Conservation (phyloP, 1,140 invertebrate genomes). For the Drosophila grimshawi region DNA sequence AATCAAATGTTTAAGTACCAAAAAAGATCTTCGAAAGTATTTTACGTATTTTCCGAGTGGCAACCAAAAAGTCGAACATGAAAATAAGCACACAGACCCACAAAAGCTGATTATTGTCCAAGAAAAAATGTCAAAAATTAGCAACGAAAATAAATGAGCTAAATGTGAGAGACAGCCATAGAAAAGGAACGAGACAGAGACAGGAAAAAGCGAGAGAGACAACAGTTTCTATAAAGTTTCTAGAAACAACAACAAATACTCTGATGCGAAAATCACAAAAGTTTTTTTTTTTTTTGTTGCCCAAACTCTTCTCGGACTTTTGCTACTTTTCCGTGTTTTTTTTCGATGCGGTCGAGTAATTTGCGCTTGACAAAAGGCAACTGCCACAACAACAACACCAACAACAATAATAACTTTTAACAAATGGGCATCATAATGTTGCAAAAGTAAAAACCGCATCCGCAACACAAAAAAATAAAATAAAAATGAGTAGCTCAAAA, state of each 20-base stretch:
- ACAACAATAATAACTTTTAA: constrained; percentile 23
- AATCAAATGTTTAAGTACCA: constrained; percentile 34
- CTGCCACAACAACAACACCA: constrained; percentile 23
- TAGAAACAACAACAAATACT: constrained; percentile 8
- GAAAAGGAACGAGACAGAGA: background rate
- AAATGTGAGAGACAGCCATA: constrained; percentile 10
- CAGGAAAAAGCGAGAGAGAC: constrained; percentile 12
- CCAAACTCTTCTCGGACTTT: constrained; percentile 30
- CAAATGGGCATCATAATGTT: constrained; percentile 52
- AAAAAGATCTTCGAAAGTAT: constrained; percentile 31
- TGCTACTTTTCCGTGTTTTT: constrained; percentile 26
- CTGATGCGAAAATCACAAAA: constrained; percentile 30
- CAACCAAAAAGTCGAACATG: constrained; percentile 7
- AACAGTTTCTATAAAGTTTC: constrained; percentile 52
- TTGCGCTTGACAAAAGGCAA: constrained; percentile 43
- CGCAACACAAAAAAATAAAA: constrained; percentile 31
- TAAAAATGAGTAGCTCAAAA: background rate
- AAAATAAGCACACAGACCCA: constrained; percentile 27
- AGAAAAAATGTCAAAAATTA: constrained; percentile 75
- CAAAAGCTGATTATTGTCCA: constrained; percentile 27
- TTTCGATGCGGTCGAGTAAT: constrained; percentile 47
- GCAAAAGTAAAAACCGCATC: constrained; percentile 28
- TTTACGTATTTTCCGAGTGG: constrained; percentile 45
- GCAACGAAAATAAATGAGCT: constrained; percentile 78
- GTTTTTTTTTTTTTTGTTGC: constrained; percentile 17